These are phyloP conservation scores for Ranitomeya variabilis DNA, from an alignment of 2,113 vertebrate genomes.

Conservation along the genomic window DNA sequence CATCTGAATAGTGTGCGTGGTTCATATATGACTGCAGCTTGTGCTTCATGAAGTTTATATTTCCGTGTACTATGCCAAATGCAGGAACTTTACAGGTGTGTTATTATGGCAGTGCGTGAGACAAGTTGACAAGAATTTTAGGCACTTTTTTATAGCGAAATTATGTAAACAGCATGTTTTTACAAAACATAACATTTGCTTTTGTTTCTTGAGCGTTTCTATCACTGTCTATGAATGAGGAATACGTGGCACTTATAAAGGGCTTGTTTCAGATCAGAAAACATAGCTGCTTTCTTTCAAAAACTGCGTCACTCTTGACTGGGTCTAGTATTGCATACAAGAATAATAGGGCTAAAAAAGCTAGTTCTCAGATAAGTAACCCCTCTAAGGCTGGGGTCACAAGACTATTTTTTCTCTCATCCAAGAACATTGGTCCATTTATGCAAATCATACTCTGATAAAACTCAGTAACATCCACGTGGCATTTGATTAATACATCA, in stretches of 20 bases:
- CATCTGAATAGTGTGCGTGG: slow-evolving; percentile 36
- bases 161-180: not conserved
- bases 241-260: not conserved
- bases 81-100: slow-evolving; percentile 37
- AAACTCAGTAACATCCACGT: too few species aligned
- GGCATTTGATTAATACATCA: too few species aligned
- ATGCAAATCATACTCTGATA: too few species aligned
- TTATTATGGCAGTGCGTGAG: slow-evolving; percentile 6
- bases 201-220: not conserved
- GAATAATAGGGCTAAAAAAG: too few species aligned
- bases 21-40: slow-evolving; percentile 17
- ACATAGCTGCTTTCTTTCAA: too few species aligned
- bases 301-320: too few species aligned
- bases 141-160: not conserved
- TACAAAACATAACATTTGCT: not conserved
- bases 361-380: too few species aligned
- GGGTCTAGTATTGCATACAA: too few species aligned
- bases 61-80: slow-evolving; percentile 27
- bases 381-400: too few species aligned
- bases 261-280: too few species aligned
- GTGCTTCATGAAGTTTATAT: slow-evolving; percentile 15
- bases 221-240: not conserved
- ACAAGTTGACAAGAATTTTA: slow-evolving; percentile 20
- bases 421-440: too few species aligned
- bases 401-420: too few species aligned